Base-by-base conservation (phyloP, 2,113 vertebrate genomes). In the Lynx canadensis region DNA sequence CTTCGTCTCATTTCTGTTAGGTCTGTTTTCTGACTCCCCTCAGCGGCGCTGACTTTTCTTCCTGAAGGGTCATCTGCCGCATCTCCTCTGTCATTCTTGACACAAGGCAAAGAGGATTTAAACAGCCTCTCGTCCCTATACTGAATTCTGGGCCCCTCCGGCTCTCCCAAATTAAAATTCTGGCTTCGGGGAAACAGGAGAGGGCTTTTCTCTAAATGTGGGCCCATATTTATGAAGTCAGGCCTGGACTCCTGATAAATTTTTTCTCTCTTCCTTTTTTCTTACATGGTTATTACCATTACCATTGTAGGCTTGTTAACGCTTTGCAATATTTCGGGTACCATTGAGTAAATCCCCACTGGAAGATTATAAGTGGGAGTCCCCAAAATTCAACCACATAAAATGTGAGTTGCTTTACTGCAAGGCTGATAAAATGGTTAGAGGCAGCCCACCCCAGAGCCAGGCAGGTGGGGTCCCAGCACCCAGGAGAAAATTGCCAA, bases 1-100 rank as follows among this genome's bases (percentile, higher is more conserved):
- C 83, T 92, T 95, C 41, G 60, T 87, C 92, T 94, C 69, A 16
- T 76, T 76, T 92, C 94, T 96, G 55, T 60, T 5, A 31, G 36
- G 55, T 65, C 95, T 79, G 23, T 78, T 93, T 89, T 91, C 73
- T 78, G 86, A 82, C 33, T 21, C 25, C 48, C 41, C 29, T 38
- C 21, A 38, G 41, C 3, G 12, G 63, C 0, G 0, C 68, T 55
- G 16, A 85, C 31, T 74, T 52, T 18, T 74, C 68, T 90, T 41
- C 88, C 65, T 55, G 55, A 79, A 80, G 92, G 48, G 33, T 84
- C 66, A 36, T 69, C 1, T 0, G 1, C 55, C 12, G 1, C 36
- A 68, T 96, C 82, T 95, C 38, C 38, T 93, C 41, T 50, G 55
- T 57, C 41, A 41, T 60, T 91, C 60, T 82, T 52, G 48, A 94